Evolutionary conservation across 2,113 vertebrate genomes (phyloP), one percentile per base, ranked within the genome.

Genomic region (Athene noctua): DNA sequence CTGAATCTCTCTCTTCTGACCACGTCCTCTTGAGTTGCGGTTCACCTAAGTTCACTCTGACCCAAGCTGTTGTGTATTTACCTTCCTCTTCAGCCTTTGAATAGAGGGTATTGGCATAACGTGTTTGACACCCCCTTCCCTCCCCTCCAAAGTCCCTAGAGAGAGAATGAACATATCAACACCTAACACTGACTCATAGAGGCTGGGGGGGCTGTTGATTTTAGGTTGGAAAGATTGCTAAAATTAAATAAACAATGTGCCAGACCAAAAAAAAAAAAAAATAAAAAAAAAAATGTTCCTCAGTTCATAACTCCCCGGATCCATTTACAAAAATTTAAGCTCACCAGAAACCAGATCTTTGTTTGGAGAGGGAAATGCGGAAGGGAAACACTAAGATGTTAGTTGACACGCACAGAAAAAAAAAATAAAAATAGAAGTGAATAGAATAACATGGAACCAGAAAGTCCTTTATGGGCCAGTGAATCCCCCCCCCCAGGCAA

Each of bases 331-430:
- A 72, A 63, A 42, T 49, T 51, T 90, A 66, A 87, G 73, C 78
- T 88, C 55, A 65, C 83, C 80, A 94, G 90, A 86, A 91, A 92
- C 59, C 59, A 88, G 87, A 91, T 47, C 90, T 91, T 59, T 93
- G 44, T 94, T 86, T 93, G 66, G 80, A 88, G 66, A 93, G 80
- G 74, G 74, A 90, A 85, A 81, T n/a, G 80, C 32, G 6, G 93
- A 92, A 93, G 70, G 80, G 93, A 91, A 92, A 88, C 87, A 73
- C 80, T 12, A 51, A 58, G 90, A 84, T 67, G 57, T 84, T 86
- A 66, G 57, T 80, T 3, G 55, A 92, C 89, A 71, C 9, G 10
- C 74, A 86, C 57, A 74, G 63, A 12, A 54, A 29, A 46, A 63
- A 49, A 47, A 20, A 40, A 36, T 44, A 52, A 42, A 42, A 16